phyloP scores from a whole-genome alignment of 2,113 vertebrate genomes.

The Vimba vimba region DNA sequence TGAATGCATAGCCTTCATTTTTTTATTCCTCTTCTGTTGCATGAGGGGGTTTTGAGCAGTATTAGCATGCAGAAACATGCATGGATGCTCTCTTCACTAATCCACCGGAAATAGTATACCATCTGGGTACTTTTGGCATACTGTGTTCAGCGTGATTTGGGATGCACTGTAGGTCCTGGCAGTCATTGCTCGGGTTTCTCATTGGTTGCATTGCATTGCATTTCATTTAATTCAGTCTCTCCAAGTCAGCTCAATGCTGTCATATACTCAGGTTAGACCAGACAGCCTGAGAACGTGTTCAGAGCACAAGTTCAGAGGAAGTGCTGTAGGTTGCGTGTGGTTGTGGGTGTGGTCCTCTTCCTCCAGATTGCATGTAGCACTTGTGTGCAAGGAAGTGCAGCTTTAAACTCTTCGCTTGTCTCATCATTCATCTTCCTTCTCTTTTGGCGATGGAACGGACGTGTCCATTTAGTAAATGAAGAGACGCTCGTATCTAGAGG shows the following conservation, averaged over 20 bases:
- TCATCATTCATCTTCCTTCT: background rate
- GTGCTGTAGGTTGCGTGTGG: background rate
- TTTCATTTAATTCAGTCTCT: background rate
- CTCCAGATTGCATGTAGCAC: background rate
- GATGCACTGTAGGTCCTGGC: background rate
- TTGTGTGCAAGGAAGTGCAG: background rate
- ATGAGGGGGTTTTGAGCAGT: background rate
- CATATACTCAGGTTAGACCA: background rate
- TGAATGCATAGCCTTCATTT: background rate
- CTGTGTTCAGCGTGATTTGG: background rate
- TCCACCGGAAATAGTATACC: background rate
- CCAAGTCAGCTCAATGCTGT: constrained; percentile 25
- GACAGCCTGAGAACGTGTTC: background rate
- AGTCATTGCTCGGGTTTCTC: background rate
- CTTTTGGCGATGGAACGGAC: constrained; percentile 13
- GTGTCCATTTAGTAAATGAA: constrained; percentile 41
- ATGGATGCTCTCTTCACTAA: background rate
- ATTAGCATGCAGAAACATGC: background rate
- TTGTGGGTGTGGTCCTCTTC: constrained; percentile 25
- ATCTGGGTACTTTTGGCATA: background rate
- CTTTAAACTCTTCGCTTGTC: background rate
- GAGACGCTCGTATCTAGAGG: constrained; percentile 2
- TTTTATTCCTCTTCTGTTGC: background rate
- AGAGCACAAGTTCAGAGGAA: constrained; percentile 11
- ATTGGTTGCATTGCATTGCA: constrained; percentile 25